Evolutionary conservation across 1,140 invertebrate genomes (phyloP).

Genomic region (Hyles euphorbiae): DNA sequence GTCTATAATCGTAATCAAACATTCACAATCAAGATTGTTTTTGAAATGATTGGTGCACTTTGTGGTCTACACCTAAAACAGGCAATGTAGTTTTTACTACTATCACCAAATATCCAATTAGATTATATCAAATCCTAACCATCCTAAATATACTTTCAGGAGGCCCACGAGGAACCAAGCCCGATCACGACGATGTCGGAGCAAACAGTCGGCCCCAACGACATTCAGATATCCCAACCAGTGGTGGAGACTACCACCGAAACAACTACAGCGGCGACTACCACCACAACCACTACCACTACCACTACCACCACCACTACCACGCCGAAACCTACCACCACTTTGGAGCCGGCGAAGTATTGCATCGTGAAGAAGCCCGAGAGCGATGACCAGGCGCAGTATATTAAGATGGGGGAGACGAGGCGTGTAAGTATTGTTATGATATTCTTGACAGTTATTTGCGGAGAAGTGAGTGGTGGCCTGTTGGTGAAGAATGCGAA

Average conservation of each 20-base stretch:
- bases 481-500: too few relatives aligned
- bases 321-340: conserved; percentile 79
- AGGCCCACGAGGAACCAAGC: conserved; percentile 53
- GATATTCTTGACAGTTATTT: neutral
- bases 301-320: conserved; percentile 66
- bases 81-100: too few relatives aligned
- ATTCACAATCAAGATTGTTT: too few relatives aligned
- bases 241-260: conserved; percentile 63
- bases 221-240: conserved; percentile 59
- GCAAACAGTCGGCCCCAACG: conserved; percentile 53
- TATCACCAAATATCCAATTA: too few relatives aligned
- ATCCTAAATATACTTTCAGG: conserved; percentile 27
- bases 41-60: too few relatives aligned
- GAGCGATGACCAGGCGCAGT: conserved; percentile 64
- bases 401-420: conserved; percentile 68
- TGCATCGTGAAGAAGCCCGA: conserved; percentile 88
- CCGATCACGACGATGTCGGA: conserved; percentile 65
- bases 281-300: conserved; percentile 74
- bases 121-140: too few relatives aligned
- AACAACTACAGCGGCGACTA: conserved; percentile 73
- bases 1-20: too few relatives aligned
- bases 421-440: conserved; percentile 43
- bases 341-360: conserved; percentile 84
- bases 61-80: too few relatives aligned
- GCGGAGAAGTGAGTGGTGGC: too few relatives aligned